Base-by-base conservation (phyloP, 2,888 invertebrate species). In the Agrotis clavis region DNA sequence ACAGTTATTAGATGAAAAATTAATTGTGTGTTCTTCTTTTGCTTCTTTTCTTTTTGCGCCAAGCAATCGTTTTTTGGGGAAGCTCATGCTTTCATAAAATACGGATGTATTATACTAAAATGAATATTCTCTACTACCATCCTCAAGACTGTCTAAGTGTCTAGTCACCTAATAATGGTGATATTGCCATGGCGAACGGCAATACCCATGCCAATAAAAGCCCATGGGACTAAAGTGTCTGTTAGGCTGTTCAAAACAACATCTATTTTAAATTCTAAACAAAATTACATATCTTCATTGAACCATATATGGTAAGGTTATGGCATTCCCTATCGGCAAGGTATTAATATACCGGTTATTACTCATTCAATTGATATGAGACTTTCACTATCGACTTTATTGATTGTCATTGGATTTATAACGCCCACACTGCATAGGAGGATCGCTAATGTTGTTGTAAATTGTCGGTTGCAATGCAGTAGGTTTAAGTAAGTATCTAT, bases 381-480 rank as follows among this genome's bases (percentile, higher is more conserved):
- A 82, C 79, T 79, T 71, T 82, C 79, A 82, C 82, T 71, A 57
- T 77, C 47, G 11, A 62, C 30, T 63, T 41, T 70, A 77, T 81
- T 77, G 77, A 71, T 82, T 82, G 78, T 79, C 82, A 78, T 60
- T 77, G 54, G 66, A 77, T 63, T 67, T 69, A 59, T 53, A 71
- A 64, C 82, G 18, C 79, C 79, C 60, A 77, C 79, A 53, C 25
- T 7, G 14, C 47, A 14, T 19, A 16, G 21, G 66, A 61, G 35
- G 59, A 82, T 77, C 47, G 60, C 56, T 67, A 66, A 66, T 77
- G 57, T 62, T 65, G 41, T 41, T 77, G 48, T 81, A 64, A 62
- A 66, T 74, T 53, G 50, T 48, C 13, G n/a, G n/a, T 25, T 35
- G 67, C 67, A 19, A 45, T 81, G n/a, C 57, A 21, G 67, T 65